Evolutionary conservation across 2,797 vertebrate species (phyloP), one percentile per base, ranked within the genome.

Genomic region (Prionace glauca): DNA sequence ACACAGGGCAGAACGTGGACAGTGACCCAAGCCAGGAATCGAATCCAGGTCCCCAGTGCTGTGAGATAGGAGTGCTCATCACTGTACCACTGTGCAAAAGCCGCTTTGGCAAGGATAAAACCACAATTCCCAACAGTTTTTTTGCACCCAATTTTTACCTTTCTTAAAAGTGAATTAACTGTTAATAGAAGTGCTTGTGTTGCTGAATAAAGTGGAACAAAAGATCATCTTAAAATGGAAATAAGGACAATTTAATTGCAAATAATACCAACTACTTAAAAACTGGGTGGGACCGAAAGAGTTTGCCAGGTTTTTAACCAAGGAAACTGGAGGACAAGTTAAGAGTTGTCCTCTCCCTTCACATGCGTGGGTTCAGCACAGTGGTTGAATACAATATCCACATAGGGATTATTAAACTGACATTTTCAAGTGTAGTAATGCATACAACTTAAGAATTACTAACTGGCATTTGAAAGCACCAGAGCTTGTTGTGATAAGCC

Each of bases 131-230:
- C 50, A 10, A 88, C 86, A 45, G 3, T 8, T n/a, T 36, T 36
- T 91, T 90, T 90, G n/a, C 88, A n/a, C 32, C 29, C 88, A 90
- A 90, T 32, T 90, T 91, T 65, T 56, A 91, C 45, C 9, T 56
- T 50, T 88, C 60, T 29, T 88, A 12, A 16, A 26, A 60, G 56
- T 29, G 8, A 50, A 22, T 8, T 32, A 29, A 90, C 60, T 3
- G 26, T 60, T 32, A 62, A 62, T 8, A 26, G 3, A 18, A 32
- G 18, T 1, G 3, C 1, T 91, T 65, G n/a, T 62, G 24, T 3
- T 60, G 32, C 87, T 32, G 56, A 91, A 91, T 91, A 65, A 62
- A n/a, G 36, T 91, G 16, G 29, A 5, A 0, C 3, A 65, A 91
- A 91, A 0, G 18, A n/a, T 65, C 5, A 20, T 16, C 14, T 65